A percentile compares a stretch with the other conserved stretches of the same genome.
These are phyloP conservation scores for Shinisaurus crocodilurus DNA, from an alignment of 2,113 vertebrate species.

Conservation along the genomic window DNA sequence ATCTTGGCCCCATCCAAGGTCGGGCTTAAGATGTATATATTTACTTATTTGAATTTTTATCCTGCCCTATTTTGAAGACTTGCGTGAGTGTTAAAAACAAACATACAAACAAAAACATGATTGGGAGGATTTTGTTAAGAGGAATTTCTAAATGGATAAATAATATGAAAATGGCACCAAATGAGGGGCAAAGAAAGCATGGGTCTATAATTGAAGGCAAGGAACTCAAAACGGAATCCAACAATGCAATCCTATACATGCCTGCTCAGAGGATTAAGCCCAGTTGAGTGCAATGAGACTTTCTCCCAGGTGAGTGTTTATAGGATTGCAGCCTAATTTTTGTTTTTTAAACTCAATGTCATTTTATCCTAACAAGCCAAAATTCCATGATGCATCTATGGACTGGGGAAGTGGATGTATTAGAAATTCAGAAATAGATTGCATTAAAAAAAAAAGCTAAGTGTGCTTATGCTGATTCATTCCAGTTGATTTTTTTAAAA, in stretches of 20 bases:
- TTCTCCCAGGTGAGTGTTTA: background rate
- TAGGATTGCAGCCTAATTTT: background rate
- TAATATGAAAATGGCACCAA: background rate
- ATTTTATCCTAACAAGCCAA: conserved; percentile 37
- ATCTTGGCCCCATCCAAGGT: too few species aligned
- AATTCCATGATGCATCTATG: background rate
- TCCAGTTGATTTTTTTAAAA: background rate
- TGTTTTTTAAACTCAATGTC: background rate
- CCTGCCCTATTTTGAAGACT: background rate
- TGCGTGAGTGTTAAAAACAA: background rate
- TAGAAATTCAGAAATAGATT: background rate
- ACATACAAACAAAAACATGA: background rate
- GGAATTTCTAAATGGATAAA: background rate
- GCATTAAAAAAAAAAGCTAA: conserved; percentile 9
- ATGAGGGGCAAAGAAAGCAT: background rate
- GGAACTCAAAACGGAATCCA: background rate
- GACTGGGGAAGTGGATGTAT: background rate
- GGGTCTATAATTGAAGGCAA: background rate
- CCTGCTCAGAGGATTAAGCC: background rate
- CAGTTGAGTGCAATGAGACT: background rate
- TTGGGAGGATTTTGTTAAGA: background rate
- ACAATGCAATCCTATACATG: background rate
- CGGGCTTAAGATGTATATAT: background rate
- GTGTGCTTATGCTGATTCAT: background rate
- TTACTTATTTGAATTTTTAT: background rate